These are phyloP conservation scores for Vanacampus margaritifer DNA, from an alignment of 2,113 vertebrate genomes.

Conservation along the genomic window DNA sequence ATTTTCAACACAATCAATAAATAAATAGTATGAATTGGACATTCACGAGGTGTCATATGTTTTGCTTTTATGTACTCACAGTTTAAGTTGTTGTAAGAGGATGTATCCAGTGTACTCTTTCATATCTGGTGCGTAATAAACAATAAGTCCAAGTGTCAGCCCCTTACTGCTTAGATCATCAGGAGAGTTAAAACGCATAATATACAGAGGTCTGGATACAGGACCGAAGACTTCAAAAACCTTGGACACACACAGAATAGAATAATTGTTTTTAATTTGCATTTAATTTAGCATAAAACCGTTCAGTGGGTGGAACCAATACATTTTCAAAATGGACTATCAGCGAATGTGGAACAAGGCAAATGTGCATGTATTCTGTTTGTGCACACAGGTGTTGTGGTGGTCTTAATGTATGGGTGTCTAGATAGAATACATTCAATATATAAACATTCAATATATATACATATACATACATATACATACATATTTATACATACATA, in stretches of 20 bases:
- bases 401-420: no score
- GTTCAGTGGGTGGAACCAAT: not conserved
- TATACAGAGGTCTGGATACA: slow-evolving; percentile 87
- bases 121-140: slow-evolving; percentile 85
- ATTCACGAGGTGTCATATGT: not conserved
- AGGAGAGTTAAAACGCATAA: slow-evolving; percentile 83
- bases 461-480: no score
- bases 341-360: not conserved
- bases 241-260: slow-evolving; percentile 62
- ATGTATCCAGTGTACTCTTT: slow-evolving; percentile 89
- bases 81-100: slow-evolving; percentile 80
- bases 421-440: not conserved
- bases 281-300: not conserved
- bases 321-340: not conserved
- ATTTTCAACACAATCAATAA: not conserved
- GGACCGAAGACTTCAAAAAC: slow-evolving; percentile 95
- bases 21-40: not conserved
- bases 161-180: slow-evolving; percentile 79
- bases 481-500: no score
- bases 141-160: slow-evolving; percentile 74
- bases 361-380: not conserved
- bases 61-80: slow-evolving; percentile 53
- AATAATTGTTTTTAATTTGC: not conserved
- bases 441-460: no score
- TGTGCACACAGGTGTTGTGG: not conserved